Evolutionary conservation across 2,113 vertebrate genomes (phyloP), one percentile per base, ranked within the genome.

Genomic region (Xenopus borealis): DNA sequence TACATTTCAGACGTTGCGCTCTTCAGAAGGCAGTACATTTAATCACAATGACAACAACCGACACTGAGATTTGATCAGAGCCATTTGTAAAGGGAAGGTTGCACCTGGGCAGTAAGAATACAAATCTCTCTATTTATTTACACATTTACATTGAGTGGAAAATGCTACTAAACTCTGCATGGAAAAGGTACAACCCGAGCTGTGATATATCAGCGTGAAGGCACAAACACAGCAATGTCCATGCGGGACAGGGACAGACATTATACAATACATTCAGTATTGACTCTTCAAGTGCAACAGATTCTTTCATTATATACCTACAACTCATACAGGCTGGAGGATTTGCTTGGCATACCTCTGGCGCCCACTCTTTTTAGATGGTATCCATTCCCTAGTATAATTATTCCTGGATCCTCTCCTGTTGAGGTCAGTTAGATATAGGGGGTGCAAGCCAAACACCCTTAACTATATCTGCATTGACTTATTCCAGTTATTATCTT

Each of bases 41-140:
- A 27, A 27, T 27, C 23, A 27, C 23, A 27, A 27, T 27, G 23
- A 27, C 23, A 27, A 27, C 23, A 27, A 27, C 23, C 23, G 23
- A 27, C 12, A 11, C 12, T 11, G 9, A 47, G 12, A 47, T 12
- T 47, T 47, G 2, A 27, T 27, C 23, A 27, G 23, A 27, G 23
- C 23, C 23, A 27, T 1, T 27, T 27, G 23, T 27, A 47, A 11
- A 47, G 46, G 46, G 46, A 47, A 1, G 20, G 19, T 63, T 50
- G 30, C 46, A 72, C 62, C 14, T n/a, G n/a, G n/a, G n/a, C n/a
- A n/a, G n/a, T n/a, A 72, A 52, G 27, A 44, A 33, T 66, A 74
- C 63, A 66, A 66, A 66, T 66, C 18, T 17, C 50, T 46, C 13
- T 14, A 14, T 66, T 66, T 74, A 74, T 74, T 74, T 74, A 74